phyloP scores from a whole-genome alignment of 2,888 invertebrate genomes.

The Tetrapedia diversipes region DNA sequence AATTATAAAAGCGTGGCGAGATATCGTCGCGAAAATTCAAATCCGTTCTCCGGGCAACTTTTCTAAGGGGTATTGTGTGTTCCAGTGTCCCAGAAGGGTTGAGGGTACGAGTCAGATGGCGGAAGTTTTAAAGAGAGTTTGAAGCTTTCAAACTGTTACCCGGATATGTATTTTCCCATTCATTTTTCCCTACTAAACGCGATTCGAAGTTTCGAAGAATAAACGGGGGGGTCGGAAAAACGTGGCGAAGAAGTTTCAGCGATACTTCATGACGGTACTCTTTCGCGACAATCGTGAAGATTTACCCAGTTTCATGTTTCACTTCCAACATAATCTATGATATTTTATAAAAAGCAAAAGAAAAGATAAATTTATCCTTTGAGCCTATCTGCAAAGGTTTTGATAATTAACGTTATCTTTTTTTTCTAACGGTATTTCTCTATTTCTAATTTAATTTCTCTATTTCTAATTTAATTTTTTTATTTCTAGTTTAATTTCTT shows the following conservation, averaged over 20 bases:
- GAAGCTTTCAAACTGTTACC: constrained; percentile 19
- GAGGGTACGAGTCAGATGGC: constrained; percentile 23
- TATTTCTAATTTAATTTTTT: no score
- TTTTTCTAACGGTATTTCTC: no score
- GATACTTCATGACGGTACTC: not conserved
- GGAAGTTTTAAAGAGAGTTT: constrained; percentile 24
- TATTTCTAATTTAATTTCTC: no score
- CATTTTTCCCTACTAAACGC: constrained; percentile 17
- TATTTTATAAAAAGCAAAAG: not conserved
- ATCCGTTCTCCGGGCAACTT: not conserved
- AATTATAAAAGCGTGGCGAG: not conserved
- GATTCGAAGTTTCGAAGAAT: constrained; percentile 22
- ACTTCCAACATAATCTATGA: not conserved
- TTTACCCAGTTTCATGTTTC: not conserved
- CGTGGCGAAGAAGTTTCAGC: not conserved
- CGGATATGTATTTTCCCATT: constrained; percentile 11
- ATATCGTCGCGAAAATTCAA: constrained; percentile 4
- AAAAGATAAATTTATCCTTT: not conserved
- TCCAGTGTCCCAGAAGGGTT: constrained; percentile 11
- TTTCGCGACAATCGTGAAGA: not conserved
- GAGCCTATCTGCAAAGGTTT: not conserved
- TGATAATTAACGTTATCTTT: no score
- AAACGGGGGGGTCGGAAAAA: not conserved
- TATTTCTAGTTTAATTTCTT: no score
- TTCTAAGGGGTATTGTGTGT: constrained; percentile 1